Base-by-base conservation (phyloP, 2,113 vertebrate species). In the Bufo bufo region DNA sequence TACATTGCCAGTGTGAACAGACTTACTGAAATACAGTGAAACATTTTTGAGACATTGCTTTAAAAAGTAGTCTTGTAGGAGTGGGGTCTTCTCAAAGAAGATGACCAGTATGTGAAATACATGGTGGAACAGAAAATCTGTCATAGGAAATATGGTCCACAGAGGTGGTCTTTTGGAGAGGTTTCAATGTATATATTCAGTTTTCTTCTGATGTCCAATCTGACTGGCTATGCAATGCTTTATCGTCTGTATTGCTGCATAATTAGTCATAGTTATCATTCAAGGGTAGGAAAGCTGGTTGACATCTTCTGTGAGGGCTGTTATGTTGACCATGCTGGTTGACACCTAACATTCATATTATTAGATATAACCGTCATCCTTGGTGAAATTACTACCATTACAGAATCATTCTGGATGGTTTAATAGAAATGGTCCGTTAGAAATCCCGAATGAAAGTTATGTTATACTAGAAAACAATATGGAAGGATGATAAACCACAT, bases 391-490 rank as follows among this genome's bases (percentile, higher is more conserved):
- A 47, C 9, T 7, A 74, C 6, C 16, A 74, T 47, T 47, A 74
- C 71, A 74, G 43, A 74, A 74, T 45, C 33, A 45, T 47, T 47
- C 43, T 8, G 3, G 6, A 74, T 74, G 1, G 33, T 23, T 43
- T 71, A 14, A 71, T 71, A 43, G 13, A 45, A 71, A 71, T 13
- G 12, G 4, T 71, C 33, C 23, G 4, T 66, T 33, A 43, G 33
- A 71, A 45, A 69, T 69, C 23, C 66, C 23, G 16, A 72, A 45
- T 17, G 43, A 74, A 74, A 74, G 43, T 74, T 74, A 74, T 17
- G 43, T 47, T 74, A 43, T 72, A 72, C 12, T 72, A 72, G 72
- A 75, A 13, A 75, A 75, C 45, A 75, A 75, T 50, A 75, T 75
- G 47, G 72, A 50, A 20, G 72, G 17, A 50, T 75, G 72, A 75